A percentile compares a stretch with the other conserved stretches of the same genome.
Conservation (phyloP, 1,140 invertebrate genomes). For the Drosophila prosaltans region DNA sequence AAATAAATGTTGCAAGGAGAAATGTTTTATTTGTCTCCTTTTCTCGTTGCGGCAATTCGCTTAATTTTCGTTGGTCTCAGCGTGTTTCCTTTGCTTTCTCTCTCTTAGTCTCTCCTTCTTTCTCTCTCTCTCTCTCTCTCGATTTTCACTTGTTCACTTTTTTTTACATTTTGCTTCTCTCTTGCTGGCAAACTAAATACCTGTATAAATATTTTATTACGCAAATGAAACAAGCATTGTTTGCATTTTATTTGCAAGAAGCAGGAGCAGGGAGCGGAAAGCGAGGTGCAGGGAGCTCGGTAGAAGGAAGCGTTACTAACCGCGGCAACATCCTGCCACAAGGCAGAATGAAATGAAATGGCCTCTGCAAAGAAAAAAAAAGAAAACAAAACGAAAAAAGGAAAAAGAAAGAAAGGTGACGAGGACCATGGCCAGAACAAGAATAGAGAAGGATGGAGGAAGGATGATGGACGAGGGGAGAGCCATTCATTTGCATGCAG, state of each 20-base stretch:
- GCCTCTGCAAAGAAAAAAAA: constrained; percentile 7
- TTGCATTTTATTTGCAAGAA: constrained; percentile 72
- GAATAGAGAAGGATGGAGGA: neutral
- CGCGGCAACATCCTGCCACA: constrained; percentile 49
- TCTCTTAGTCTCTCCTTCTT: neutral
- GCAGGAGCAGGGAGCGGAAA: constrained; percentile 25
- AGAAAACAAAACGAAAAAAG: neutral
- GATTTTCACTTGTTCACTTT: constrained; percentile 14
- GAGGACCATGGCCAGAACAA: neutral
- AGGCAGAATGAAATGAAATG: constrained; percentile 28
- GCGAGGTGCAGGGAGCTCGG: constrained; percentile 11
- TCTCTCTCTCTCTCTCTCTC: constrained; percentile 11
- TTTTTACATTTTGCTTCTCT: constrained; percentile 8
- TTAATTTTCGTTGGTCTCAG: constrained; percentile 49
- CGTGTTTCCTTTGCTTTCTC: constrained; percentile 20
- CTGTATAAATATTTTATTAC: constrained; percentile 80
- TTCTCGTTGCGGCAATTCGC: constrained; percentile 22
- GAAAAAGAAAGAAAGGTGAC: neutral
- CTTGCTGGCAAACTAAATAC: constrained; percentile 66
- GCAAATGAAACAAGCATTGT: constrained; percentile 79
- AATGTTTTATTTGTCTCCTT: constrained; percentile 15
- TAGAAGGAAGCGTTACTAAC: constrained; percentile 19
- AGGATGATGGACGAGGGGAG: neutral
- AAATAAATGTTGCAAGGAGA: constrained; percentile 15
- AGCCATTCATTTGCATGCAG: constrained; percentile 54